Evolutionary conservation across 2,888 invertebrate genomes (phyloP), one percentile per base, ranked within the genome.

Genomic region (Dolichopus griseipennis): DNA sequence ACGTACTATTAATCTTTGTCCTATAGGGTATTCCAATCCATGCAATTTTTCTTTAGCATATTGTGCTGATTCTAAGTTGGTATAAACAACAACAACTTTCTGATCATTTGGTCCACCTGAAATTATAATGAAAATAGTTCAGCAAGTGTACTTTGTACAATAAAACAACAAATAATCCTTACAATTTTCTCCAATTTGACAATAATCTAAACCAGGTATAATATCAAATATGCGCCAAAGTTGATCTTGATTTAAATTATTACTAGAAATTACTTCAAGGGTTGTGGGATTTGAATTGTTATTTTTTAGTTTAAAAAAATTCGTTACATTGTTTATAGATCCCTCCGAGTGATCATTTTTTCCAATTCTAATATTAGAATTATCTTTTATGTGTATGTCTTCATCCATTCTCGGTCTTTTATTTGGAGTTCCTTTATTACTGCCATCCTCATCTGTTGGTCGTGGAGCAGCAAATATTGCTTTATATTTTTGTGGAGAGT

Each of bases 11-110:
- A 95, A 84, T 70, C 90, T 85, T 75, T 89, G 88, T 20, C 95
- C 95, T 27, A 92, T 91, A 0, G 96, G 95, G 82, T 95, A 96
- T 80, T 96, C 95, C 80, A 96, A 91, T 6, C 92, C 91, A 79
- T 95, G 90, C 65, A 96, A 84, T 80, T 95, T 95, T 72, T 93
- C 91, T 73, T 80, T 82, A 64, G 88, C 81, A 75, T 82, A 81
- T 64, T 78, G 88, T 27, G 90, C 89, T 74, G 88, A 86, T 75
- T 89, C 88, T 1, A 88, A 84, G 75, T 86, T 87, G 70, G 86
- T 86, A 78, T 91, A 92, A 10, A 90, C 87, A 9, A 89, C 90
- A 69, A 86, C 85, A 0, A 88, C 90, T 71, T 86, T 78, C 66
- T 78, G 78, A 22, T 78, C 78, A 62, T 79, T 77, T 8, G 79